A percentile compares a stretch with the other conserved stretches of the same genome.
Conservation (phyloP, 2,797 vertebrate species). For the Xenops minutus region DNA sequence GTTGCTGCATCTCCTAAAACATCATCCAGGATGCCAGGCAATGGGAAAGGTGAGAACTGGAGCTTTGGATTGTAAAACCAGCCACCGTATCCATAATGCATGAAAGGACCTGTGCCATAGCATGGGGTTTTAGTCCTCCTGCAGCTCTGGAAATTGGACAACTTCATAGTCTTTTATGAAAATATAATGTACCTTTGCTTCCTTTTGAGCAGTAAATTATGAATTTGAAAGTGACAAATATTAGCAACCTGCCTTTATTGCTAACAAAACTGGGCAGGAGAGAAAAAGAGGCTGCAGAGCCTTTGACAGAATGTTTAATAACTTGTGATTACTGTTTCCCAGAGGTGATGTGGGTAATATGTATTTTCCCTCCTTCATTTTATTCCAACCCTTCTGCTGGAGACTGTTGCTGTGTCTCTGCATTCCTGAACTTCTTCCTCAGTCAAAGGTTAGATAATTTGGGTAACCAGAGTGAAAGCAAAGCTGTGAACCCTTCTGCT, state of each 20-base stretch:
- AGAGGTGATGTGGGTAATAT: conserved; percentile 73
- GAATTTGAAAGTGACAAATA: conserved; percentile 77
- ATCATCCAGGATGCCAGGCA: background rate
- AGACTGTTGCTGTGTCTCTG: conserved; percentile 57
- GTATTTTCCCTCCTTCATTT: conserved; percentile 61
- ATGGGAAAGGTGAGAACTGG: conserved; percentile 40
- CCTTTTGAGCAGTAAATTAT: conserved; percentile 79
- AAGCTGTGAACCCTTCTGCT: background rate
- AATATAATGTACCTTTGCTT: conserved; percentile 71
- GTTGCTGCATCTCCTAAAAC: background rate
- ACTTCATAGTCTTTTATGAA: conserved; percentile 77
- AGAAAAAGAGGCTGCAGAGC: conserved; percentile 63
- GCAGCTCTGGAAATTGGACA: conserved; percentile 76
- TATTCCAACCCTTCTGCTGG: conserved; percentile 42
- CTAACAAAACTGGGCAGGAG: conserved; percentile 61
- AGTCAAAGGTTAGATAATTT: conserved; percentile 46
- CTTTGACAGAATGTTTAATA: conserved; percentile 78
- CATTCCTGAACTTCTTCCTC: conserved; percentile 53
- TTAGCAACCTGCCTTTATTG: conserved; percentile 75
- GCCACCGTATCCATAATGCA: conserved; percentile 73
- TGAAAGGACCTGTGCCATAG: conserved; percentile 53
- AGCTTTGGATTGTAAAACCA: conserved; percentile 74
- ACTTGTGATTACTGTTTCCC: conserved; percentile 73
- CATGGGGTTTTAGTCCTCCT: conserved; percentile 57
- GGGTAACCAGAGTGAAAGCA: background rate